Percentiles rank a stretch among this genome's conserved stretches.
phyloP scores from a whole-genome alignment of 1,140 invertebrate genomes.

The Drosophila albomicans region DNA sequence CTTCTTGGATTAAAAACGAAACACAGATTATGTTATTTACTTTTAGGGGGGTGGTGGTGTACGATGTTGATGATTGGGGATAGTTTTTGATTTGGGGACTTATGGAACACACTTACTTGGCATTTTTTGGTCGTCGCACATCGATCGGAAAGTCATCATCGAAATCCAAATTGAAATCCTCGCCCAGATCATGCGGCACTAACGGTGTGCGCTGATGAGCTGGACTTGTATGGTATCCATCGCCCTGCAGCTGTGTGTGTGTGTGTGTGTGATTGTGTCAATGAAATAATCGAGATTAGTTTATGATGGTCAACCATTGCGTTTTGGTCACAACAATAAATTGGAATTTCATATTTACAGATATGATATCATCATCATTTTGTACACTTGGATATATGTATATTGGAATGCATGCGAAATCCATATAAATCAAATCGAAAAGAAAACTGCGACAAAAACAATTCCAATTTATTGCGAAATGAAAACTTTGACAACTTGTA shows the following conservation, averaged over 20 bases:
- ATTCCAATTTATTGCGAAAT: slow-evolving; percentile 78
- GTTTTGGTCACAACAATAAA: slow-evolving; percentile 63
- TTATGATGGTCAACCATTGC: not conserved
- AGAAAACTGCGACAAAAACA: slow-evolving; percentile 11
- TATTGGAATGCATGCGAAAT: slow-evolving; percentile 36
- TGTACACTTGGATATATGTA: not conserved
- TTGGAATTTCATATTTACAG: slow-evolving; percentile 70
- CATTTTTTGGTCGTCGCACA: slow-evolving; percentile 90
- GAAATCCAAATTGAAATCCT: slow-evolving; percentile 86
- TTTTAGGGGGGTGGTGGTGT: not conserved
- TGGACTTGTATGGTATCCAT: slow-evolving; percentile 94
- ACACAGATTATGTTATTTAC: slow-evolving; percentile 11
- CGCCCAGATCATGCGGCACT: slow-evolving; percentile 87
- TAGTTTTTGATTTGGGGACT: not conserved
- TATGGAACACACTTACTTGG: slow-evolving; percentile 90
- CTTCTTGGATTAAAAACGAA: slow-evolving; percentile 8
- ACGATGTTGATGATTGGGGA: not conserved
- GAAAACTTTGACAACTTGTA: slow-evolving; percentile 19
- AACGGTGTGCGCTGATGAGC: slow-evolving; percentile 89
- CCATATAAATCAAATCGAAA: slow-evolving; percentile 1
- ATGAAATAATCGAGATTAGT: slow-evolving; percentile 9
- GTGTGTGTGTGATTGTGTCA: not conserved
- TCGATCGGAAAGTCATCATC: slow-evolving; percentile 85
- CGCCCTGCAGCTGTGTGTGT: slow-evolving; percentile 88
- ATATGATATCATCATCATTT: slow-evolving; percentile 22